Evolutionary conservation across 2,797 vertebrate species (phyloP).

Genomic region (Parauchenoglanis punctatus): DNA sequence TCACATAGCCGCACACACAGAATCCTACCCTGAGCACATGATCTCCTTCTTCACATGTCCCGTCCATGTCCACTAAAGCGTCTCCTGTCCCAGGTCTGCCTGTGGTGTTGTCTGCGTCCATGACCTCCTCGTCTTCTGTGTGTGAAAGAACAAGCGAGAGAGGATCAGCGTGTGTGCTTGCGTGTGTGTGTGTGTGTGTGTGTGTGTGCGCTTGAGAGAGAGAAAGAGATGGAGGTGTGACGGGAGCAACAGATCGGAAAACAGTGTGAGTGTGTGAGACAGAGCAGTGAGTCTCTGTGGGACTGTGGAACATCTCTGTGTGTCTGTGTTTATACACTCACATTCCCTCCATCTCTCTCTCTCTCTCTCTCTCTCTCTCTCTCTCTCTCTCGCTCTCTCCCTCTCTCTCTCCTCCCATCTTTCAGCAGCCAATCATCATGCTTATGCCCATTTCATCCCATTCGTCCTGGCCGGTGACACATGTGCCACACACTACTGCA

Average conservation of each 20-base stretch:
- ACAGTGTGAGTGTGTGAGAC: constrained; percentile 34
- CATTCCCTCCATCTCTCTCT: background rate
- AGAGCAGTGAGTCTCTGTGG: constrained; percentile 31
- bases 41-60: constrained; percentile 21
- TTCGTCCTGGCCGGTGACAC: constrained; percentile 8
- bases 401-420: background rate
- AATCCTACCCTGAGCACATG: constrained; percentile 40
- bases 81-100: background rate
- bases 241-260: constrained; percentile 28
- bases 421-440: constrained; percentile 30
- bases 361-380: constrained; percentile 15
- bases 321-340: constrained; percentile 32
- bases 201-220: background rate
- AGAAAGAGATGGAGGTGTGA: constrained; percentile 30
- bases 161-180: constrained; percentile 4
- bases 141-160: constrained; percentile 14
- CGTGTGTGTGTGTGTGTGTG: background rate
- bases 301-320: constrained; percentile 40
- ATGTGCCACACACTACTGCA: constrained; percentile 13
- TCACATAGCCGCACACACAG: background rate
- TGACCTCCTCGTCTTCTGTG: constrained; percentile 25
- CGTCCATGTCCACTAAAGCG: constrained; percentile 37
- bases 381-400: background rate
- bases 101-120: constrained; percentile 13
- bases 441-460: constrained; percentile 31